Conservation (phyloP, 2,113 vertebrate species). For the Myocastor coypus region DNA sequence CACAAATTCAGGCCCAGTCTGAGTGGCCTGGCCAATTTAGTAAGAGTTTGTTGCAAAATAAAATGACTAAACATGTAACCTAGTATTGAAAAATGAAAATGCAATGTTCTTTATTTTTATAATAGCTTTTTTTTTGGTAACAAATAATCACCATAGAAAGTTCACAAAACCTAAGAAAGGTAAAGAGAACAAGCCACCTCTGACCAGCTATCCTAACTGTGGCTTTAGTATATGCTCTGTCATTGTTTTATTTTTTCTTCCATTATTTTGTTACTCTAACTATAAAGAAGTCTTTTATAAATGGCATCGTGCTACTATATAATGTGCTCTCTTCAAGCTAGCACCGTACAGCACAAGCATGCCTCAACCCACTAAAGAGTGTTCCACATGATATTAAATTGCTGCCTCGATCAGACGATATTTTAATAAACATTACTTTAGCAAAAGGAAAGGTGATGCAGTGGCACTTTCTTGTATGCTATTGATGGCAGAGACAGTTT, state of each 20-base stretch:
- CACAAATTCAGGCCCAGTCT: not conserved
- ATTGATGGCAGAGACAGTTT: not conserved
- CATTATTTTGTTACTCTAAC: not conserved
- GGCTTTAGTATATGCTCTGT: not conserved
- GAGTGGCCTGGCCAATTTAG: not conserved
- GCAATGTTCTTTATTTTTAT: not conserved
- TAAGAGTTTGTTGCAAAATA: not conserved
- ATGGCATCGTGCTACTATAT: not conserved
- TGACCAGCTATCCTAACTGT: not conserved
- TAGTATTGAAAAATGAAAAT: not conserved
- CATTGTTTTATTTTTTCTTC: not conserved
- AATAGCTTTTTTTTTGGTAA: constrained; percentile 14
- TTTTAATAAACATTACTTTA: constrained; percentile 2
- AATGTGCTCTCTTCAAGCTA: not conserved
- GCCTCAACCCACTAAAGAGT: not conserved
- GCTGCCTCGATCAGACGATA: not conserved
- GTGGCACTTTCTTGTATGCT: not conserved
- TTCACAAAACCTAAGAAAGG: not conserved
- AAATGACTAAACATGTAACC: not conserved
- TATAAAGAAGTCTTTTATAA: not conserved
- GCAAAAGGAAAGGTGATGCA: not conserved
- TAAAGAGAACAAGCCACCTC: not conserved
- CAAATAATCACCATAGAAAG: not conserved
- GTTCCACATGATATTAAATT: not conserved
- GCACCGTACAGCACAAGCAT: not conserved